Base-by-base conservation (phyloP, 2,797 vertebrate species). In the Siniperca scherzeri region DNA sequence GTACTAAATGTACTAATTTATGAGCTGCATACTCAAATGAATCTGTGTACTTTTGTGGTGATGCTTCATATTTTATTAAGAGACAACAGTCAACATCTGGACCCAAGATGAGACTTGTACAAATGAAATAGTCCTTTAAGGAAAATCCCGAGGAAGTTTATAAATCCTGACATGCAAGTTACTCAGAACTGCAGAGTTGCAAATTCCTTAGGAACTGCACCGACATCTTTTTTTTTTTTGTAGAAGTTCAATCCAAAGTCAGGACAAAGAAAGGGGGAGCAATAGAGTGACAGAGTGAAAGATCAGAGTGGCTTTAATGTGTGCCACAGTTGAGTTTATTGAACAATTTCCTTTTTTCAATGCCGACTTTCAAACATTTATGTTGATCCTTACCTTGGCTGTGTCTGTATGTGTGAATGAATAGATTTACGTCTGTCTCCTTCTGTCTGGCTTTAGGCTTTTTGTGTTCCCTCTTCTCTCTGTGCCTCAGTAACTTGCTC, bases 401-500 rank as follows among this genome's bases (percentile, higher is more conserved):
- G 61, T 6, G 42, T 42, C 21, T 62, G 21, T 17, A 6, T 8
- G 19, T 40, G 12, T 11, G 12, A 4, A 25, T 6, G 36, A 7
- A 44, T 2, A 16, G 30, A 64, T 53, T 4, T 12, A 1, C 42
- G 25, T 19, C 14, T 38, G 17, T 61, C 44, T 76, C 5, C 19
- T 22, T 27, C 22, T 46, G 7, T 36, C 14, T 2, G 12, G 40
- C 53, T 61, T n/a, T 22, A 0, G 12, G 4, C 42, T 53, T 4
- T 53, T 44, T 72, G 19, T 19, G 16, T 25, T 27, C 5, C 7
- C 7, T 61, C 30, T 7, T 22, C 7, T 52, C 6, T 19, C 30
- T 19, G 1, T 38, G 74, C 57, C 72, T 53, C 73, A 27, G 48
- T 66, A 59, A 80, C 36, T 44, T 40, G 19, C 9, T 71, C 65